Conservation (phyloP, 2,797 vertebrate species). For the Tolypeutes matacus region DNA sequence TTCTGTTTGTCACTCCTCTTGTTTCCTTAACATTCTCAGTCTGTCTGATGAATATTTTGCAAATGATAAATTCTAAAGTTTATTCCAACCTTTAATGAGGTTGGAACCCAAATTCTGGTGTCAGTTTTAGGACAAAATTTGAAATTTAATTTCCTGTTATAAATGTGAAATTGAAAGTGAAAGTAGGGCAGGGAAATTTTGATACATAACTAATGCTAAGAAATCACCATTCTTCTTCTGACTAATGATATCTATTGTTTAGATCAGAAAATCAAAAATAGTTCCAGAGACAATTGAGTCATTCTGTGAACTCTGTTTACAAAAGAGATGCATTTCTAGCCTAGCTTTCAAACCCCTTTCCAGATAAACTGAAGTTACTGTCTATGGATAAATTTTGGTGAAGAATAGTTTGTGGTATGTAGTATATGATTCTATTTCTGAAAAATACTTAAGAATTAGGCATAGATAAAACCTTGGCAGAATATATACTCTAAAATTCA, state of each 20-base stretch:
- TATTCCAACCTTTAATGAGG: too few relatives aligned
- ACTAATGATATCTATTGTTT: too few relatives aligned
- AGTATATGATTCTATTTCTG: neutral
- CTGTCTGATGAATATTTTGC: neutral
- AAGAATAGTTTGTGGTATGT: neutral
- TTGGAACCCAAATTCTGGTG: too few relatives aligned
- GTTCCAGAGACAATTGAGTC: too few relatives aligned
- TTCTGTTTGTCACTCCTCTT: neutral
- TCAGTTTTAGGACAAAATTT: too few relatives aligned
- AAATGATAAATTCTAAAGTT: neutral
- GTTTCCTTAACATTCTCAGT: neutral
- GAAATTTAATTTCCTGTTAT: too few relatives aligned
- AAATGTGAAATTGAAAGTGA: too few relatives aligned
- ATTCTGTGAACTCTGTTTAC: too few relatives aligned
- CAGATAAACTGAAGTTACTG: neutral
- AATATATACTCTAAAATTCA: neutral
- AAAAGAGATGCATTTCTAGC: neutral
- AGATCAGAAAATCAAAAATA: too few relatives aligned
- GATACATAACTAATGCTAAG: too few relatives aligned
- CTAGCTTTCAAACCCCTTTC: neutral
- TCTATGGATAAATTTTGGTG: neutral
- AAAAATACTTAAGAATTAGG: neutral
- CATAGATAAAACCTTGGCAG: neutral
- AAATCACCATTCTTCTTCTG: too few relatives aligned
- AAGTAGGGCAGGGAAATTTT: too few relatives aligned